Evolutionary conservation across 2,113 vertebrate genomes (phyloP).

Genomic region (Sciurus niger): DNA sequence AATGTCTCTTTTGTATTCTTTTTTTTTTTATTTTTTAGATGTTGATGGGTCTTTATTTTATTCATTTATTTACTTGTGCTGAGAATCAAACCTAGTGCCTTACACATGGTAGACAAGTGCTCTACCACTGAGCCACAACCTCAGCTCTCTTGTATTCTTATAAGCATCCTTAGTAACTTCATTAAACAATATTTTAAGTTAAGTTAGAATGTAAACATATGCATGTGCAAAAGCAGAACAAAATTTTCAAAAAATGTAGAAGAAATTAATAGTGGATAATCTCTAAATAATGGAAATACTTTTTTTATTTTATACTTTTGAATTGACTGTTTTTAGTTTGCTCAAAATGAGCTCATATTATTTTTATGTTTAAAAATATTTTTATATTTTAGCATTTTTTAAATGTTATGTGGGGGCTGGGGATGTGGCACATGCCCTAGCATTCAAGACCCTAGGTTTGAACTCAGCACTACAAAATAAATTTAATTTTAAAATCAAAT

Average conservation of each 20-base stretch:
- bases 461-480: not conserved
- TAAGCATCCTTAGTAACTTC: not conserved
- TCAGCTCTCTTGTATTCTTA: conserved; percentile 15
- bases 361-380: not conserved
- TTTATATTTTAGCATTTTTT: not conserved
- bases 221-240: not conserved
- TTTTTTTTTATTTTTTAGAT: not conserved
- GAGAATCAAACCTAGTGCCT: too few relatives aligned
- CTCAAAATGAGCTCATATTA: not conserved
- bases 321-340: conserved; percentile 59
- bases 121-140: too few relatives aligned
- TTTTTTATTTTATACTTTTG: conserved; percentile 51
- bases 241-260: not conserved
- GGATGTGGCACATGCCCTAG: not conserved
- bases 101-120: too few relatives aligned
- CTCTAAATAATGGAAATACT: conserved; percentile 9
- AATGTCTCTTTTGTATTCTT: conserved; percentile 44
- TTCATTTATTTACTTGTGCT: too few relatives aligned
- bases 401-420: not conserved
- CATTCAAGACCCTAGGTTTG: not conserved
- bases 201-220: conserved; percentile 10
- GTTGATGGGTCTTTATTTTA: too few relatives aligned
- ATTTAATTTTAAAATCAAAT: not conserved
- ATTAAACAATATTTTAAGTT: conserved; percentile 4
- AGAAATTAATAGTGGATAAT: conserved; percentile 23